Conservation (phyloP, 2,888 invertebrate genomes). For the Cheilosia vulpina region DNA sequence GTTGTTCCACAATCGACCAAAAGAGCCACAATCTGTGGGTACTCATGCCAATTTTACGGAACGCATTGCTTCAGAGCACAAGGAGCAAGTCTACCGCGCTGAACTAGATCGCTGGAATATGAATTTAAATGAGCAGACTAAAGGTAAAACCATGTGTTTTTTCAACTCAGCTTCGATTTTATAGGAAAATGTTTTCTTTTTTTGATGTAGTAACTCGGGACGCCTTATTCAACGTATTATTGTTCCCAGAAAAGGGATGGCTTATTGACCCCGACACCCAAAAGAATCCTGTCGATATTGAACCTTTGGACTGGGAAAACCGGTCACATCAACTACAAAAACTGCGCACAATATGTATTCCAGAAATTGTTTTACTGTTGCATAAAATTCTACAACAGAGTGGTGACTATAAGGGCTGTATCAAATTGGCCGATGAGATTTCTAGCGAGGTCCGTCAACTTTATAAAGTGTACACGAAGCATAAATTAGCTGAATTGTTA, state of each 20-base stretch:
- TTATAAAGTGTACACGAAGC: constrained; percentile 92
- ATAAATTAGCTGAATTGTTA: constrained; percentile 90
- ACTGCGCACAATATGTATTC: constrained; percentile 92
- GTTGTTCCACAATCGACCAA: constrained; percentile 91
- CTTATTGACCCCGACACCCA: constrained; percentile 88
- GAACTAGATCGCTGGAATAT: constrained; percentile 91
- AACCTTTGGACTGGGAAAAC: constrained; percentile 85
- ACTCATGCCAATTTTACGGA: constrained; percentile 91
- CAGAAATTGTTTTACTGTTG: constrained; percentile 91
- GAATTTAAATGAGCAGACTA: constrained; percentile 88
- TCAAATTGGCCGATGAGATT: constrained; percentile 91
- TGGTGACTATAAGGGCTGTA: constrained; percentile 90
- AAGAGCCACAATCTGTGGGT: constrained; percentile 86
- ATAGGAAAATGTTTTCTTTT: neutral
- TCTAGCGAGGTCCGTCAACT: constrained; percentile 91
- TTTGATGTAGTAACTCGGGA: constrained; percentile 87
- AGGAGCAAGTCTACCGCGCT: constrained; percentile 90
- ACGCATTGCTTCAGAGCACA: constrained; percentile 94
- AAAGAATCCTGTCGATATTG: constrained; percentile 84
- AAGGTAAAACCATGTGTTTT: constrained; percentile 83
- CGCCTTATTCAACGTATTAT: constrained; percentile 92
- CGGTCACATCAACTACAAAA: constrained; percentile 87
- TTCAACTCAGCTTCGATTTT: no score
- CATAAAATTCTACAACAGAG: constrained; percentile 91
- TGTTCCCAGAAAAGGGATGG: constrained; percentile 97